Evolutionary conservation across 2,888 invertebrate species (phyloP).

Genomic region (Zaprionus bogoriensis): DNA sequence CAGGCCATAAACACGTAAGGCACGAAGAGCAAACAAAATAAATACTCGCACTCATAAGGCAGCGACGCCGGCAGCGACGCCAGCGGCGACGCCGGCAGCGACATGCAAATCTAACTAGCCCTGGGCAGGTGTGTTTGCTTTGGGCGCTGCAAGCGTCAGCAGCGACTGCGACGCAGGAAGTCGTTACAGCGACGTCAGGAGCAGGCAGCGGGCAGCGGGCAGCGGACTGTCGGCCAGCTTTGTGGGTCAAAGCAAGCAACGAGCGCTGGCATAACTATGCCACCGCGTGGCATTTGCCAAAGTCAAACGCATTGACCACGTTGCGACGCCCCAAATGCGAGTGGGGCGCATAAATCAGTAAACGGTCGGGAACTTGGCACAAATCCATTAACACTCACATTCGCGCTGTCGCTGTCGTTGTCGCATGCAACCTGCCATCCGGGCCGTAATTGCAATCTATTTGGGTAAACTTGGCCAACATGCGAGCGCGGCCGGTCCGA

Average conservation of each 20-base stretch:
- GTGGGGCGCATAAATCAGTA: slow-evolving; percentile 68
- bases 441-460: slow-evolving; percentile 55
- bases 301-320: slow-evolving; percentile 58
- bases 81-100: background rate
- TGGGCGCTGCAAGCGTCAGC: slow-evolving; percentile 10
- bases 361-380: slow-evolving; percentile 69
- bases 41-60: slow-evolving; percentile 19
- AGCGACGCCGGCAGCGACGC: background rate
- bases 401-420: slow-evolving; percentile 19
- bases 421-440: slow-evolving; percentile 50
- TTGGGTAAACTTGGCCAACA: slow-evolving; percentile 72
- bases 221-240: too few relatives aligned
- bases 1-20: slow-evolving; percentile 74
- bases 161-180: slow-evolving; percentile 58
- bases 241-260: slow-evolving; percentile 63
- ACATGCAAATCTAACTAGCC: slow-evolving; percentile 33
- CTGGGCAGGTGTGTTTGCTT: slow-evolving; percentile 23
- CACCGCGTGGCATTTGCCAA: slow-evolving; percentile 51
- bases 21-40: slow-evolving; percentile 58
- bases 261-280: slow-evolving; percentile 51
- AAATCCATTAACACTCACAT: slow-evolving; percentile 73
- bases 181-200: slow-evolving; percentile 50
- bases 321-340: slow-evolving; percentile 45
- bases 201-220: too few relatives aligned
- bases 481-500: slow-evolving; percentile 36